These are phyloP conservation scores for Aleiodes alternator DNA, from an alignment of 2,888 invertebrate species.

Conservation along the genomic window DNA sequence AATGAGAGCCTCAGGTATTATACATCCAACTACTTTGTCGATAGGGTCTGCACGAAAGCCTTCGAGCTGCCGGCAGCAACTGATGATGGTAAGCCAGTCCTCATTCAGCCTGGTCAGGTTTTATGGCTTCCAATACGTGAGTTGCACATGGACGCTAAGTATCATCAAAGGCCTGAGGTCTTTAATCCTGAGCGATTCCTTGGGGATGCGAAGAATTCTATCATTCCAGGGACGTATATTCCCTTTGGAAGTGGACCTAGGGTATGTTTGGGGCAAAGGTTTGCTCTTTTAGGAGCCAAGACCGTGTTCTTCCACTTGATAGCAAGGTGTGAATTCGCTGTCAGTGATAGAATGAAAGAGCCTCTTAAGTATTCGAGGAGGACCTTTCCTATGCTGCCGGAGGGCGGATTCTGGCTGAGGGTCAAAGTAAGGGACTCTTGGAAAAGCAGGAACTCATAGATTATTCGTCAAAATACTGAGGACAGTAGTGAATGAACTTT, in stretches of 20 bases:
- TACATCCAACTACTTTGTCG: constrained; percentile 75
- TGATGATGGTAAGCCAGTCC: constrained; percentile 56
- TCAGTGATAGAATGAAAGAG: constrained; percentile 54
- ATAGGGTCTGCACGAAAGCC: constrained; percentile 77
- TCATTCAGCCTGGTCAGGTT: constrained; percentile 63
- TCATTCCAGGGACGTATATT: constrained; percentile 41
- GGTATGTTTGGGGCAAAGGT: constrained; percentile 70
- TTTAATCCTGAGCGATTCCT: constrained; percentile 76
- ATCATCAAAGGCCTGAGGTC: constrained; percentile 74
- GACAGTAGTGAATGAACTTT: too few relatives aligned
- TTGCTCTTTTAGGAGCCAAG: constrained; percentile 59
- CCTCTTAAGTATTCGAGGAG: constrained; percentile 52
- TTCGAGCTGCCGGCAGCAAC: constrained; percentile 74
- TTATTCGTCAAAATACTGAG: too few relatives aligned
- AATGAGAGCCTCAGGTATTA: constrained; percentile 63
- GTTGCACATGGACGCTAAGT: constrained; percentile 74
- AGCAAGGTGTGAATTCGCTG: constrained; percentile 51
- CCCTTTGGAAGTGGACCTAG: constrained; percentile 73
- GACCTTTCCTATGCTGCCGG: constrained; percentile 45
- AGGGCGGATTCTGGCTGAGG: constrained; percentile 60
- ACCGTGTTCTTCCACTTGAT: constrained; percentile 58
- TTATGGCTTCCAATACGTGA: constrained; percentile 71
- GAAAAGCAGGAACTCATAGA: too few relatives aligned
- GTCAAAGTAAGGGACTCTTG: too few relatives aligned
- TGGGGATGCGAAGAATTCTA: constrained; percentile 71